A percentile compares a stretch with the other conserved stretches of the same genome.
Evolutionary conservation across 2,113 vertebrate genomes (phyloP).

Genomic region (Hippocampus comes): DNA sequence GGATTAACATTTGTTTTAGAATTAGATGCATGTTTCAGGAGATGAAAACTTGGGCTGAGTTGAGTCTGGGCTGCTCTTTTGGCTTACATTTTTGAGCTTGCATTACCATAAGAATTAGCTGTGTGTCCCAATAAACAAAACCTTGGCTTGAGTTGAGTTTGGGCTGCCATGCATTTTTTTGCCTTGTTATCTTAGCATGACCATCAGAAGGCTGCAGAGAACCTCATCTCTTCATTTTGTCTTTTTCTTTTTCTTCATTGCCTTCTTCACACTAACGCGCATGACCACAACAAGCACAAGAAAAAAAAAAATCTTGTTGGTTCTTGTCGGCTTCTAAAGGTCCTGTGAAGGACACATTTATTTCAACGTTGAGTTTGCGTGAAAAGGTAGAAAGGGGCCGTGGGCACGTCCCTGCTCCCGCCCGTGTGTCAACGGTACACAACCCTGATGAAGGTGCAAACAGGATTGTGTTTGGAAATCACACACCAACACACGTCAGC

Average conservation of each 20-base stretch:
- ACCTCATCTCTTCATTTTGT: neutral
- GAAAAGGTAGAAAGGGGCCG: neutral
- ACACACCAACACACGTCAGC: conserved; percentile 14
- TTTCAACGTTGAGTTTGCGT: neutral
- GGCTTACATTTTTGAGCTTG: no score
- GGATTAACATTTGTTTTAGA: no score
- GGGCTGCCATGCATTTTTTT: neutral
- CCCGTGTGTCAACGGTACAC: conserved; percentile 17
- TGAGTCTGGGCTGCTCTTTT: no score
- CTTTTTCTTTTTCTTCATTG: neutral
- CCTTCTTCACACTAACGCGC: conserved; percentile 16
- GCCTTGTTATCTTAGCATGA: neutral
- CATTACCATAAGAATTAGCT: neutral
- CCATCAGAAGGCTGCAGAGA: neutral
- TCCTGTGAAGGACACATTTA: neutral
- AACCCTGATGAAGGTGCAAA: conserved; percentile 38
- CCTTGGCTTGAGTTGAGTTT: neutral
- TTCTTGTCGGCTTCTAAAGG: neutral
- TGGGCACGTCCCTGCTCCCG: neutral
- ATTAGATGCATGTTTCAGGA: no score
- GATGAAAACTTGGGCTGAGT: no score
- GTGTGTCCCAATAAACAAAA: neutral
- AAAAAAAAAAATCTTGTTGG: neutral
- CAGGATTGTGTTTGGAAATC: conserved; percentile 34
- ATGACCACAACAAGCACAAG: conserved; percentile 13